Evolutionary conservation across 1,140 invertebrate genomes (phyloP).

Genomic region (Araneus ventricosus): DNA sequence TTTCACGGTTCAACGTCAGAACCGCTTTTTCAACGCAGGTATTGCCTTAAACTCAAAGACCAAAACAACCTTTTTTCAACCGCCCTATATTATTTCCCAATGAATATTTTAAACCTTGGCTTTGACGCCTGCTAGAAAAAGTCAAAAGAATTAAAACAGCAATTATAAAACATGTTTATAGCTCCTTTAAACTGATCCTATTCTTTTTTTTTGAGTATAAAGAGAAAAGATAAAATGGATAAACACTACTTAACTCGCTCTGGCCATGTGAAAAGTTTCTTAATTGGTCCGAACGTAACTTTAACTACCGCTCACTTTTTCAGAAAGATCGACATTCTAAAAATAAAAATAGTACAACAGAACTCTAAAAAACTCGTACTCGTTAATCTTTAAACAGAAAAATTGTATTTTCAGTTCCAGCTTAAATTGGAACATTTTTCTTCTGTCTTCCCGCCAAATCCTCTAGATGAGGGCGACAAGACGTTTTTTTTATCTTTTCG

Average conservation of each 20-base stretch:
- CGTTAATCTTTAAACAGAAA: constrained; percentile 32
- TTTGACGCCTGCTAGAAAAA: background rate
- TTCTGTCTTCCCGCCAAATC: background rate
- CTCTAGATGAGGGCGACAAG: background rate
- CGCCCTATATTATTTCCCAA: background rate
- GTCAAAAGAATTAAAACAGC: constrained; percentile 11
- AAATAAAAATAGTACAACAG: background rate
- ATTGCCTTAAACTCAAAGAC: background rate
- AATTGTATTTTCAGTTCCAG: background rate
- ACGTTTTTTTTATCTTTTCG: background rate
- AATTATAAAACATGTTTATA: background rate
- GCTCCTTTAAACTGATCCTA: background rate
- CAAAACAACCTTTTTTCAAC: background rate
- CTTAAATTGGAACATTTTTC: constrained; percentile 17
- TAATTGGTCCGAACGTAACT: background rate
- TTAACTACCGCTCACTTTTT: background rate
- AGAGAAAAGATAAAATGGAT: background rate
- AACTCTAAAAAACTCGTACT: background rate
- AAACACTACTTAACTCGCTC: background rate
- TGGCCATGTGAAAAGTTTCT: background rate
- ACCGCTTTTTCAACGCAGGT: background rate
- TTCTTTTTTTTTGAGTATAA: background rate
- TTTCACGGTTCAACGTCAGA: too few species aligned
- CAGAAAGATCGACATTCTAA: background rate
- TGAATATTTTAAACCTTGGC: background rate